Base-by-base conservation (phyloP, 2,888 invertebrate genomes). In the Archaeoteleia sp. region DNA sequence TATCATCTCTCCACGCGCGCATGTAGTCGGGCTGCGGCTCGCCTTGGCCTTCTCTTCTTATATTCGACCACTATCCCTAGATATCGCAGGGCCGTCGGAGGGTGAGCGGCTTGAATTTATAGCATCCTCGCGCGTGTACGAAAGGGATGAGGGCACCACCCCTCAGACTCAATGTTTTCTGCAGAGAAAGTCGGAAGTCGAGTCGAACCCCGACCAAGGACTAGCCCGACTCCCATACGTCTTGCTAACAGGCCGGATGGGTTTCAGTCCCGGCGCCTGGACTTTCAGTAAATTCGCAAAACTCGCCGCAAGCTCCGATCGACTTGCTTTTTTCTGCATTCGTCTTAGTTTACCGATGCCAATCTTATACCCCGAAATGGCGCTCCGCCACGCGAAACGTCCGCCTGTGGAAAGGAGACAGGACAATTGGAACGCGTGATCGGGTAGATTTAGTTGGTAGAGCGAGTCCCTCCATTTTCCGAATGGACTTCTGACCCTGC, bases 101-200 rank as follows among this genome's bases (percentile, higher is more conserved):
- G 55, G 60, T 57, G 67, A 55, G 67, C 63, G 74, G 79, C 75
- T 80, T 80, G 79, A 85, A 85, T 85, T 85, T 85, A 85, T 85
- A 83, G 85, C 82, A 80, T 84, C 84, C 81, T 80, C 78, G 77
- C 73, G 76, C 73, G 68, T 60, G 70, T 39, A 67, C 72, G 71
- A 67, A n/a, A n/a, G 74, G 74, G 69, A 71, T 70, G 71, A 71
- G 72, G 66, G 57, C 67, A 39, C 62, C 61, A 65, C 40, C 81
- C 84, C 82, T 80, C 77, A 80, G 83, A 84, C 84, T 85, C 85
- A 82, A 85, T 85, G 85, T 85, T 85, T 85, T 85, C 85, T 81
- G 81, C 82, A 77, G 81, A 80, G 79, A 82, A 84, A 85, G 84
- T 84, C 85, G 83, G 81, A 85, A 85, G 85, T 85, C 84, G 80